Evolutionary conservation across 2,888 invertebrate genomes (phyloP).

Genomic region (Vanessa cardui): DNA sequence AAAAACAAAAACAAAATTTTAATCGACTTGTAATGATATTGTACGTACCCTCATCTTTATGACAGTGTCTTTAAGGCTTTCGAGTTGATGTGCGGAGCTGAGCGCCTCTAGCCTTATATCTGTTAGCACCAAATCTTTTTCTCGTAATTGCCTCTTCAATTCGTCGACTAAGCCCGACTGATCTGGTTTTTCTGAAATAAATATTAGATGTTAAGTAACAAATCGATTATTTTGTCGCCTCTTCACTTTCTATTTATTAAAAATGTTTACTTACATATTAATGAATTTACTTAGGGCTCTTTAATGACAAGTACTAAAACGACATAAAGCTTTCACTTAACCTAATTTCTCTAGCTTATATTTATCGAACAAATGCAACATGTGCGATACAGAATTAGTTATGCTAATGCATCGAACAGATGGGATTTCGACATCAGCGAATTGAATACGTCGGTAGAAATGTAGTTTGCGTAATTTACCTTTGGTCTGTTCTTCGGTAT

Average conservation of each 20-base stretch:
- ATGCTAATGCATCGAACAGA: constrained; percentile 20
- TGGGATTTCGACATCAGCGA: constrained; percentile 24
- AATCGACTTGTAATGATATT: not conserved
- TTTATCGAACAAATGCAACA: constrained; percentile 20
- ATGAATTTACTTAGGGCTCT: constrained; percentile 27
- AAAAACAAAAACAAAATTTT: too few relatives aligned
- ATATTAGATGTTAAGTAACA: constrained; percentile 11
- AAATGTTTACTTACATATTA: constrained; percentile 25
- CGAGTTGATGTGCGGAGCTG: constrained; percentile 98
- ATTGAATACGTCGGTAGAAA: constrained; percentile 22
- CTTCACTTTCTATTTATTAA: constrained; percentile 34
- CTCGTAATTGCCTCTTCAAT: constrained; percentile 95
- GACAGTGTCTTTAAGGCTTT: constrained; percentile 97
- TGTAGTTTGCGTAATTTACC: constrained; percentile 50
- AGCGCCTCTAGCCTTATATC: constrained; percentile 98
- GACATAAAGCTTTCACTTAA: constrained; percentile 29
- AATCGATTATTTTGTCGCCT: not conserved
- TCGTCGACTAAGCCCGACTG: constrained; percentile 86
- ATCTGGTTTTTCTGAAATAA: constrained; percentile 75
- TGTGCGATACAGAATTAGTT: constrained; percentile 16
- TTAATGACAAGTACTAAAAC: constrained; percentile 15
- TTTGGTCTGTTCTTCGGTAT: constrained; percentile 74
- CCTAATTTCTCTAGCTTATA: constrained; percentile 31
- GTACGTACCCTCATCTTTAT: constrained; percentile 94
- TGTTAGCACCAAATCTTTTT: constrained; percentile 97